Percentiles rank a stretch among this genome's conserved stretches.
Evolutionary conservation across 2,888 invertebrate genomes (phyloP).

Genomic region (Orthonychiurus folsomi): DNA sequence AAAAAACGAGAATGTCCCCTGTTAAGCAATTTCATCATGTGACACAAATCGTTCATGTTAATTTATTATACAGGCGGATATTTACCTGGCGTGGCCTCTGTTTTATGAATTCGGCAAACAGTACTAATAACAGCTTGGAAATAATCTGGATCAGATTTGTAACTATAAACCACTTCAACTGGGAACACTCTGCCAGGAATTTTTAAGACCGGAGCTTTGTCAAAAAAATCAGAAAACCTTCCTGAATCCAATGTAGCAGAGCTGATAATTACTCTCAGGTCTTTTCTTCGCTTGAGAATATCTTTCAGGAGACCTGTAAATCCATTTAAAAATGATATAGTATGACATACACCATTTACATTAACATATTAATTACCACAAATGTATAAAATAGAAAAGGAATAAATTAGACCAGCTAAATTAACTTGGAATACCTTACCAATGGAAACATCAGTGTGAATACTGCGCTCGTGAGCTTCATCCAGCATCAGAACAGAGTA

Average conservation of each 20-base stretch:
- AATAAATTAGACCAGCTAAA: too few relatives aligned
- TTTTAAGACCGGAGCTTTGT: constrained; percentile 40
- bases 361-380: too few relatives aligned
- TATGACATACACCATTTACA: too few relatives aligned
- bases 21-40: not conserved
- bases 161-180: constrained; percentile 40
- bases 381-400: too few relatives aligned
- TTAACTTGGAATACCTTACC: too few relatives aligned
- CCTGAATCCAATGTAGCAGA: constrained; percentile 45
- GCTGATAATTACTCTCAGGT: constrained; percentile 43
- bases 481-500: constrained; percentile 91
- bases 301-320: not conserved
- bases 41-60: not conserved
- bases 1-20: constrained; percentile 42
- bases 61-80: too few relatives aligned
- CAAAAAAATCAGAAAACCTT: constrained; percentile 43
- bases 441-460: constrained; percentile 95
- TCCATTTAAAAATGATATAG: too few relatives aligned
- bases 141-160: constrained; percentile 79
- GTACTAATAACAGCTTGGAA: constrained; percentile 93
- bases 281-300: constrained; percentile 31
- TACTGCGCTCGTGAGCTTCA: constrained; percentile 97
- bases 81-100: constrained; percentile 78
- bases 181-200: constrained; percentile 44
- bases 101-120: constrained; percentile 96